Evolutionary conservation across 2,797 vertebrate species (phyloP).

Genomic region (Pipistrellus nathusii): DNA sequence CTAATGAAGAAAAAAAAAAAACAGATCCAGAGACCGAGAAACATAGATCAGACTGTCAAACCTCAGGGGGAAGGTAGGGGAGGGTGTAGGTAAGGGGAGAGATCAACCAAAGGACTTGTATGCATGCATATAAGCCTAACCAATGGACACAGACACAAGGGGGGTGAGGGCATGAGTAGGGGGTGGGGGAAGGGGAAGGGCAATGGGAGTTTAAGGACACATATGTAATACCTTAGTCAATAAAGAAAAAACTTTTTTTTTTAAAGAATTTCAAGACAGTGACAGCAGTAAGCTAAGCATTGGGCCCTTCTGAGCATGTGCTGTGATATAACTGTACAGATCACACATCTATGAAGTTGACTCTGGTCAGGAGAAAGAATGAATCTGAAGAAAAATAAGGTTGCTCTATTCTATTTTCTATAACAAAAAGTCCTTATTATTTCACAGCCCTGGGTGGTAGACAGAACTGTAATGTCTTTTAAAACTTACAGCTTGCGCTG

Average conservation of each 20-base stretch:
- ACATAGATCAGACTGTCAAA: rapidly evolving
- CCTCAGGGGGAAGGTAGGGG: too few species aligned
- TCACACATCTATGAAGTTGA: rapidly evolving
- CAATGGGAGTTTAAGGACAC: too few species aligned
- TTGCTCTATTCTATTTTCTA: neutral
- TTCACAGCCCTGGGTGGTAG: neutral
- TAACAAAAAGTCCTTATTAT: neutral
- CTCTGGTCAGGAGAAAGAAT: neutral
- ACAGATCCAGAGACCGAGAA: too few species aligned
- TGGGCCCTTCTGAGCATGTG: neutral
- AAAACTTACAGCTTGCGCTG: neutral
- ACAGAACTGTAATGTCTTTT: neutral
- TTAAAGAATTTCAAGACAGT: neutral
- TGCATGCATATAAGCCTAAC: too few species aligned
- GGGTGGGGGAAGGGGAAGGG: too few species aligned
- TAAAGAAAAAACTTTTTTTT: too few species aligned
- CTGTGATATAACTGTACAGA: neutral
- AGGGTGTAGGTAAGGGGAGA: too few species aligned
- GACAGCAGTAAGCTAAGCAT: neutral
- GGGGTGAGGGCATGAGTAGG: too few species aligned
- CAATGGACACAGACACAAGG: too few species aligned
- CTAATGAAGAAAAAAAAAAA: too few species aligned
- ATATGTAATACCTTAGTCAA: too few species aligned
- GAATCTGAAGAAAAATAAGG: neutral
- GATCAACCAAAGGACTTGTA: too few species aligned